A percentile compares a stretch with the other conserved stretches of the same genome.
Conservation (phyloP, 2,797 vertebrate genomes). For the Brotula barbata region DNA sequence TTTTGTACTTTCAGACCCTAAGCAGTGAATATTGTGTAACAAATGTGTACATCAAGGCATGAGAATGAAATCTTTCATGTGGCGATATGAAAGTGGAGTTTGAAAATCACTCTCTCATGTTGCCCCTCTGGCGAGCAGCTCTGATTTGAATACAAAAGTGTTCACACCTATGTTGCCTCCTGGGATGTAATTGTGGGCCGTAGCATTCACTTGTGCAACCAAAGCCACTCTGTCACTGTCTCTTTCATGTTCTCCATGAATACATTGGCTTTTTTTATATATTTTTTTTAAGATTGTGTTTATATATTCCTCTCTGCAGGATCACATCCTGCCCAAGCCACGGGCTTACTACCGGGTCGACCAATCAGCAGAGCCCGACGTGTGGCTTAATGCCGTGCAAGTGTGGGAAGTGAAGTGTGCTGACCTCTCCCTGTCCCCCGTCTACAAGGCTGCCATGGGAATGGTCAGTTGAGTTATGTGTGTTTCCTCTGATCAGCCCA, state of each 20-base stretch:
- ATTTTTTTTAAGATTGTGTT: not conserved
- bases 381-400: conserved; percentile 87
- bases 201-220: conserved; percentile 23
- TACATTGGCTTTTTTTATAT: conserved; percentile 19
- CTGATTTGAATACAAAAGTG: conserved; percentile 20
- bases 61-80: conserved; percentile 22
- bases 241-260: conserved; percentile 35
- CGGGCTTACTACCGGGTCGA: conserved; percentile 86
- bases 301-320: conserved; percentile 63
- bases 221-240: conserved; percentile 41
- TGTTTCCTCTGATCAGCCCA: conserved; percentile 33
- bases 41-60: not conserved
- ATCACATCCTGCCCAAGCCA: conserved; percentile 81
- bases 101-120: conserved; percentile 18
- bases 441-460: conserved; percentile 89
- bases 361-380: conserved; percentile 82
- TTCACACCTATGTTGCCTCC: conserved; percentile 20
- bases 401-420: conserved; percentile 95
- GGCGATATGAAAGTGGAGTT: conserved; percentile 17
- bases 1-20: not conserved
- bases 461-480: conserved; percentile 80
- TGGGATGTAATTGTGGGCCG: conserved; percentile 33
- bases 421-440: conserved; percentile 88
- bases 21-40: not conserved
- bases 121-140: conserved; percentile 9